Evolutionary conservation across 2,797 vertebrate species (phyloP), one percentile per base, ranked within the genome.

Genomic region (Glossophaga mutica): DNA sequence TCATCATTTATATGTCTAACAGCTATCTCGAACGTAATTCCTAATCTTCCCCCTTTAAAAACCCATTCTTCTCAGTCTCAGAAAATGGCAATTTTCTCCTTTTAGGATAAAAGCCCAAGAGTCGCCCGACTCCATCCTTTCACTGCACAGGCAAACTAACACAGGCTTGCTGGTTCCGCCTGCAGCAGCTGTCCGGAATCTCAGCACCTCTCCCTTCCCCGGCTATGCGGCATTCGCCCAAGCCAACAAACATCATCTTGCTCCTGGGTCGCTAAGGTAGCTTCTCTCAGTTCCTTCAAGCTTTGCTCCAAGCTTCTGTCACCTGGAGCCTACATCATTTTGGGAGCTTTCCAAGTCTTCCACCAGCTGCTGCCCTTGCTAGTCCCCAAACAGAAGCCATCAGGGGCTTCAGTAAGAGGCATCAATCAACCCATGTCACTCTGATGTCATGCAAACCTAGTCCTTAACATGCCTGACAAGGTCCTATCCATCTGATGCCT

Each of bases 241-340:
- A 26, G 48, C 10, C 71, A 55, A 4, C 2, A 0, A 55, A 4
- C 2, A 0, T 6, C n/a, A 4, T 21, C 52, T 42, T 4, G 34
- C 55, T 50, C 22, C 34, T 21, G 10, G 22, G 29, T 34, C 44
- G 44, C 37, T 26, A 11, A 2, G 5, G 50, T 29, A 73, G 59
- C 32, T 85, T 50, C 42, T 50, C 57, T 9, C 22, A 57, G n/a
- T 18, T 44, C 19, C 55, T 62, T 48, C 14, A 10, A 50, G 8
- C 57, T 44, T 18, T 44, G 24, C 14, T 32, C 32, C 3, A 4
- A 42, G 68, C 19, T n/a, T 50, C 48, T 50, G 15, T 48, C 70
- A 26, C 74, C 55, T 89, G 19, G 3, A 19, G 11, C 14, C 50
- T 11, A 18, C 55, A 26, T 50, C 78, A 81, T 0, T 4, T 4